phyloP scores from a whole-genome alignment of 2,888 invertebrate species.

The Sicus ferrugineus region DNA sequence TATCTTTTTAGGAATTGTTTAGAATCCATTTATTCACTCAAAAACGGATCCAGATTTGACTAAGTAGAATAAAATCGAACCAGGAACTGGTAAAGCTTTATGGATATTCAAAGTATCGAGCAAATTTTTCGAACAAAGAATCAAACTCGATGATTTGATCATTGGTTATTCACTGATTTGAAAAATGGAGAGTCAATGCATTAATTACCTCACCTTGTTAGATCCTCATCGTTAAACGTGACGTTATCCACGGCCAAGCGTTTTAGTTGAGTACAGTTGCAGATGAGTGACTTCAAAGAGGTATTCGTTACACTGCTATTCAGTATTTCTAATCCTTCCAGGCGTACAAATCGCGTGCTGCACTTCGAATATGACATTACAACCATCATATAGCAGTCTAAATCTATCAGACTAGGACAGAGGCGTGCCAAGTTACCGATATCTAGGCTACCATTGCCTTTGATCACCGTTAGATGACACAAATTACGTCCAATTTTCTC shows the following conservation, averaged over 20 bases:
- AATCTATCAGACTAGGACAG: constrained; percentile 69
- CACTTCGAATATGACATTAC: constrained; percentile 68
- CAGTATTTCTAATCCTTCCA: constrained; percentile 73
- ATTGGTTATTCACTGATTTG: no score
- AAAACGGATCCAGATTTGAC: no score
- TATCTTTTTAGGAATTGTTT: no score
- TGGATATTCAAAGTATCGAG: no score
- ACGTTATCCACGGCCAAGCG: constrained; percentile 73
- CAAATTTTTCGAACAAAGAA: no score
- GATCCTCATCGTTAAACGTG: constrained; percentile 73
- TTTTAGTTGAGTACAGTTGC: constrained; percentile 70
- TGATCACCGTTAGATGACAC: constrained; percentile 69
- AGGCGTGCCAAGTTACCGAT: constrained; percentile 69
- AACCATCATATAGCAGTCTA: constrained; percentile 75
- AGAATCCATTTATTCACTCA: no score
- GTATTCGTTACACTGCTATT: constrained; percentile 71
- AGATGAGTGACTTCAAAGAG: constrained; percentile 70
- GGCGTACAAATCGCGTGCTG: constrained; percentile 69
- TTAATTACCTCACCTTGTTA: constrained; percentile 68
- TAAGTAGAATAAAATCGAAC: no score
- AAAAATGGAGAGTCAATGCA: no score
- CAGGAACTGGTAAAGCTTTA: no score
- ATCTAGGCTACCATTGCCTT: constrained; percentile 69
- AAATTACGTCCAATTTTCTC: constrained; percentile 68
- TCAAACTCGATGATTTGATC: no score